These are phyloP conservation scores for Pecten maximus DNA, from an alignment of 2,888 invertebrate species.

Conservation along the genomic window DNA sequence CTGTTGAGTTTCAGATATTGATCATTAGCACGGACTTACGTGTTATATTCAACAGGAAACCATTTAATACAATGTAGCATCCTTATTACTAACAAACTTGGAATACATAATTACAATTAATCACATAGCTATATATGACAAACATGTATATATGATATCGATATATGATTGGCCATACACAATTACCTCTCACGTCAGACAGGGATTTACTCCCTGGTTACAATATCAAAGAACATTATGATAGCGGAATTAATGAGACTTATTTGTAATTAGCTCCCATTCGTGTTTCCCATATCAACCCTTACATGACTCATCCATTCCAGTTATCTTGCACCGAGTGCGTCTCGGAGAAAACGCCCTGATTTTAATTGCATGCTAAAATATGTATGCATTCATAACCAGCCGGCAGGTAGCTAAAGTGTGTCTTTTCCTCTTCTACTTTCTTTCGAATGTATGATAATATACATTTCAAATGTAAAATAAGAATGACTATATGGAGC, in stretches of 20 bases:
- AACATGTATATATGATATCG: background rate
- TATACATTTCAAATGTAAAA: background rate
- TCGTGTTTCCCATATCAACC: background rate
- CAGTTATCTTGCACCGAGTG: background rate
- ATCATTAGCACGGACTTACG: background rate
- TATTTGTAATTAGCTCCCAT: slow-evolving; percentile 26
- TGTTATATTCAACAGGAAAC: background rate
- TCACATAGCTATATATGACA: background rate
- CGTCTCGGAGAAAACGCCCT: background rate
- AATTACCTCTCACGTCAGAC: background rate
- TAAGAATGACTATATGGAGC: background rate
- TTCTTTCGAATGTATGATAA: background rate
- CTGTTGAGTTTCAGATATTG: too few species aligned
- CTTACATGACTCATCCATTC: background rate
- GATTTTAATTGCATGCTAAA: background rate
- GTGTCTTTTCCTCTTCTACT: background rate
- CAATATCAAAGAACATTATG: slow-evolving; percentile 6
- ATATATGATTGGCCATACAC: background rate
- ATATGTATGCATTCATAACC: background rate
- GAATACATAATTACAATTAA: background rate
- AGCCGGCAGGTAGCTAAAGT: background rate
- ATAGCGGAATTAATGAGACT: background rate
- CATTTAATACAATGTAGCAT: background rate
- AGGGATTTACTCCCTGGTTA: background rate
- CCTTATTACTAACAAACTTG: background rate